Evolutionary conservation across 64 coral and sea anemone genomes (phyloP), one percentile per base, ranked within the genome.

Genomic region (Montipora capricornis): DNA sequence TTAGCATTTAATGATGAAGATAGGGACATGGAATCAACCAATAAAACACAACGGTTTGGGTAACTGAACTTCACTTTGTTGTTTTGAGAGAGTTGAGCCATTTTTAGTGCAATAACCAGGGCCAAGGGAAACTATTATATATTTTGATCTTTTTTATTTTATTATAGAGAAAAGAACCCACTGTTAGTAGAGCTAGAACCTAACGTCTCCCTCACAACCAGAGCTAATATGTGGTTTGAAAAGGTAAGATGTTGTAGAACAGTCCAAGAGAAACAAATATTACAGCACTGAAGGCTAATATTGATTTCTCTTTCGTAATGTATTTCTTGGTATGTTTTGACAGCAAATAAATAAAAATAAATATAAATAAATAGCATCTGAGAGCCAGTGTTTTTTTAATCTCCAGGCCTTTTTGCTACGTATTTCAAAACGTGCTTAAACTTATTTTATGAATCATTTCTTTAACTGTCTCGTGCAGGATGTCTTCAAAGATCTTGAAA

Each of bases 181-280:
- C 80, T 99, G 0, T 79, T 99, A 17, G 92, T 96, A 49, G 80
- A 94, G 47, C 68, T 96, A 51, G 57, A 94, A 87, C 84, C 91
- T 86, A 89, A 99, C 48, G 84, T 92, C 74, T 58, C 89, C 89
- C 55, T 93, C 15, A 94, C 88, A 79, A 60, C 77, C 1, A 99
- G 95, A 92, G 87, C 95, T 91, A 90, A 91, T 47, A 82, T 76
- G 76, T 99, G 97, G 97, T 99, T 99, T 68, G 87, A 91, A 61
- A 99, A 99, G 91, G 97, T 99, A 92, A 16, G 73, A 81, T 26
- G 26, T 26, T 26, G 26, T 26, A 26, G 26, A 26, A 26, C 47
- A 64, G 49, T 69, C 15, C 16, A 4, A 59, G 22, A 47, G 1
- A 64, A 44, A 10, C 10, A 55, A 55, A 55, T 55, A 55, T 55